Percentiles rank a stretch among this genome's conserved stretches.
These are phyloP conservation scores for Cynoglossus semilaevis DNA, from an alignment of 2,113 vertebrate species.

Conservation along the genomic window DNA sequence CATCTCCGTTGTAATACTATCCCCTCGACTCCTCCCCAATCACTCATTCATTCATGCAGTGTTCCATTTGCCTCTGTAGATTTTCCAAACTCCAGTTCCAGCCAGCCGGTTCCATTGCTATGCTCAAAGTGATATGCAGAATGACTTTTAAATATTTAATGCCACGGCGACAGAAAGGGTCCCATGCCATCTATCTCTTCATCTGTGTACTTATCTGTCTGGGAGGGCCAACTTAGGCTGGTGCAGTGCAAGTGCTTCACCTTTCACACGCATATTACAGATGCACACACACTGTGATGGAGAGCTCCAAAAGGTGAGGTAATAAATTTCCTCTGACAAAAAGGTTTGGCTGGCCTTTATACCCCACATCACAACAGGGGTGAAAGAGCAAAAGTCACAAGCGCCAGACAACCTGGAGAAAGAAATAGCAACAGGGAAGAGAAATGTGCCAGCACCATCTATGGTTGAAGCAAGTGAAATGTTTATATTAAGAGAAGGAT, in stretches of 20 bases:
- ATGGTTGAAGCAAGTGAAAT: constrained; percentile 5
- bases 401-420: constrained; percentile 20
- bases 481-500: constrained; percentile 17
- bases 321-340: constrained; percentile 61
- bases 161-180: constrained; percentile 42
- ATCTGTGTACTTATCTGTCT: not conserved
- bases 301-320: constrained; percentile 55
- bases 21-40: no score
- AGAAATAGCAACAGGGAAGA: constrained; percentile 7
- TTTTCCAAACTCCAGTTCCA: constrained; percentile 3
- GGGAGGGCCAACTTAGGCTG: constrained; percentile 27
- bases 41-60: no score
- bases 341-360: constrained; percentile 55
- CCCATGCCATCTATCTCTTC: constrained; percentile 28
- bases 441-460: constrained; percentile 19
- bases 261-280: constrained; percentile 60
- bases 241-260: constrained; percentile 39
- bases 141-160: constrained; percentile 65
- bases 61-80: constrained; percentile 20
- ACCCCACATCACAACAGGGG: constrained; percentile 34
- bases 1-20: no score
- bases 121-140: constrained; percentile 42
- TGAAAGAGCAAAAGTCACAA: constrained; percentile 37
- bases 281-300: constrained; percentile 49
- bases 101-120: constrained; percentile 36